Conservation (phyloP, 2,888 invertebrate species). For the Tachina grossa region DNA sequence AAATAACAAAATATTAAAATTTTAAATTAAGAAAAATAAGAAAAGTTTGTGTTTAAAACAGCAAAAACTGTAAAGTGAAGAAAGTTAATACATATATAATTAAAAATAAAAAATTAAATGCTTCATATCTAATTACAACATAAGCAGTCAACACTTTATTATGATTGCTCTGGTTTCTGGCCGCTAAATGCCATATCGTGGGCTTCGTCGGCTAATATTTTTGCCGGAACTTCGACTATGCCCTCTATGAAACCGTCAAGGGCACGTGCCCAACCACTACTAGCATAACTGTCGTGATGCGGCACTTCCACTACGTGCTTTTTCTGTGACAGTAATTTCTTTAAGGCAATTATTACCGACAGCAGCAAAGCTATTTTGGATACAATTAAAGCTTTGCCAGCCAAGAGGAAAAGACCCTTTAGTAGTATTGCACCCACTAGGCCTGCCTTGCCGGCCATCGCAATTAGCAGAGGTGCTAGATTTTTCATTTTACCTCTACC, state of each 20-base stretch:
- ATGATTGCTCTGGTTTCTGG: constrained; percentile 81
- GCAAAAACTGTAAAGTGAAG: not conserved
- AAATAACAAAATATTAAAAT: not conserved
- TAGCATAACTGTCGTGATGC: constrained; percentile 84
- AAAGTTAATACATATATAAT: not conserved
- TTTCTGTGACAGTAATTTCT: constrained; percentile 89
- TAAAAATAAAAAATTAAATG: not conserved
- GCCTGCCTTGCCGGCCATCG: constrained; percentile 91
- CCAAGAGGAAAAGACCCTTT: constrained; percentile 90
- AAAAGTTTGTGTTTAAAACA: not conserved
- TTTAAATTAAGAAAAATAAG: not conserved
- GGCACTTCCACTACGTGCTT: constrained; percentile 88
- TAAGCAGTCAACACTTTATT: not conserved
- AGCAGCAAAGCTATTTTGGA: constrained; percentile 92
- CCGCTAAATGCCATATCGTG: constrained; percentile 87
- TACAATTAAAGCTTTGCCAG: constrained; percentile 92
- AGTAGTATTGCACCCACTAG: constrained; percentile 91
- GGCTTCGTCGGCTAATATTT: constrained; percentile 82
- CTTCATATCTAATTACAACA: not conserved
- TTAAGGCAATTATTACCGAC: constrained; percentile 91
- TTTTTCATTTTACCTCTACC: constrained; percentile 89
- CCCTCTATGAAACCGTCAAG: constrained; percentile 82
- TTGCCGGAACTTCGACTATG: constrained; percentile 83
- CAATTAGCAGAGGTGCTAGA: constrained; percentile 88
- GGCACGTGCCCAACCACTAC: constrained; percentile 86